A percentile compares a stretch with the other conserved stretches of the same genome.
phyloP scores from a whole-genome alignment of 2,113 vertebrate species.

The Hydrolagus affinis region DNA sequence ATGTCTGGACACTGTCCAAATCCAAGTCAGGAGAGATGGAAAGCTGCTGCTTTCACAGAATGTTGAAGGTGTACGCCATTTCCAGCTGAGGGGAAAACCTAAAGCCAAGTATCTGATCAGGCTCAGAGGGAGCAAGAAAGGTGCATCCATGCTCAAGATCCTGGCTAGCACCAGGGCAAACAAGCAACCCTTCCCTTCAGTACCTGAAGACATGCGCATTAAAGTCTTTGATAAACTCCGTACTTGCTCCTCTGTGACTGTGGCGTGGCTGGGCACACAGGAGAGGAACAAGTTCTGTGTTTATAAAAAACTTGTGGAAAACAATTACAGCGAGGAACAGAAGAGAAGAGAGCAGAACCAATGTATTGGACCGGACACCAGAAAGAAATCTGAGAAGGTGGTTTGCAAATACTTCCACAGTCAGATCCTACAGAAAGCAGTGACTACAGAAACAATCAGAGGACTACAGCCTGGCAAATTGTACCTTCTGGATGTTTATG shows the following conservation, averaged over 20 bases:
- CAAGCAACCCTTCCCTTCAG: constrained; percentile 85
- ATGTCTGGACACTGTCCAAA: constrained; percentile 76
- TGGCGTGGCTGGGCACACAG: constrained; percentile 93
- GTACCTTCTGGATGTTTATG: constrained; percentile 93
- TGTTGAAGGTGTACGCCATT: constrained; percentile 79
- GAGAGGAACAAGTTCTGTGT: constrained; percentile 95
- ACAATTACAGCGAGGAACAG: constrained; percentile 73
- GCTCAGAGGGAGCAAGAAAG: constrained; percentile 79
- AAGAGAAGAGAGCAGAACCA: constrained; percentile 83
- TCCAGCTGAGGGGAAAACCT: constrained; percentile 83
- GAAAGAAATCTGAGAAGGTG: constrained; percentile 88
- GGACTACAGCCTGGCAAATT: constrained; percentile 82
- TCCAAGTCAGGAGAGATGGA: constrained; percentile 86
- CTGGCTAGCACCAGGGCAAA: constrained; percentile 74
- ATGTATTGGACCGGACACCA: constrained; percentile 79
- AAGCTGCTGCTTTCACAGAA: constrained; percentile 82
- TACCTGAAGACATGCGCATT: constrained; percentile 86
- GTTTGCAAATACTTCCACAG: constrained; percentile 97
- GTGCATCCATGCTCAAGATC: constrained; percentile 79
- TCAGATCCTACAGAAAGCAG: constrained; percentile 86
- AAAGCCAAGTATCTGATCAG: constrained; percentile 90
- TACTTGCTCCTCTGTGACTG: constrained; percentile 80
- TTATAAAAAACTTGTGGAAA: constrained; percentile 81
- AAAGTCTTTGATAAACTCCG: constrained; percentile 95
- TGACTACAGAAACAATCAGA: constrained; percentile 86